Evolutionary conservation across 2,113 vertebrate genomes (phyloP).

Genomic region (Malurus melanocephalus): DNA sequence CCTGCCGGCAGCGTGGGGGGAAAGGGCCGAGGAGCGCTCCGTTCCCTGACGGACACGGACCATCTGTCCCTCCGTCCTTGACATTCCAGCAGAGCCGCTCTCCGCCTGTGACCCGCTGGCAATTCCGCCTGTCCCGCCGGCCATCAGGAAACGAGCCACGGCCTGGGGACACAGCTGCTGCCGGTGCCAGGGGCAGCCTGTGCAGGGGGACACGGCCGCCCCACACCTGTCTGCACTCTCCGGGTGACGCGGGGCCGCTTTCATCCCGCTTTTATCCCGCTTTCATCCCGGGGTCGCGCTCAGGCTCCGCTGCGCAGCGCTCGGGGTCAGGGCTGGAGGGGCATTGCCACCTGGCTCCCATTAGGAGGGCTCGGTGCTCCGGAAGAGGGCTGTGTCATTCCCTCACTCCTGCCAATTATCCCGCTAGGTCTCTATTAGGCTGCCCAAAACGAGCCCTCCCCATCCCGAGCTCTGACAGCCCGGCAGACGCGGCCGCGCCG

Average conservation of each 20-base stretch:
- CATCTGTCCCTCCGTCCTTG: slow-evolving; percentile 58
- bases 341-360: slow-evolving; percentile 54
- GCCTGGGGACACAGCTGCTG: slow-evolving; percentile 45
- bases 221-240: slow-evolving; percentile 16
- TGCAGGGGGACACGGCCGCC: not conserved
- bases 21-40: not conserved
- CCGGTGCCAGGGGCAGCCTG: not conserved
- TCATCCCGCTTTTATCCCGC: not conserved
- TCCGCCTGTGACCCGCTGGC: not conserved
- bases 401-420: slow-evolving; percentile 33
- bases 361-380: slow-evolving; percentile 30
- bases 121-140: not conserved
- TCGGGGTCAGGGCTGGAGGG: slow-evolving; percentile 18
- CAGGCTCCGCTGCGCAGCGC: not conserved
- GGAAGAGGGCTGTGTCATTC: slow-evolving; percentile 6
- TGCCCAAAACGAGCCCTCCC: not conserved
- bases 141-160: not conserved
- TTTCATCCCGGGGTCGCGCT: slow-evolving; percentile 10
- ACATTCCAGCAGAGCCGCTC: slow-evolving; percentile 45
- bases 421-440: slow-evolving; percentile 6
- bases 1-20: not conserved
- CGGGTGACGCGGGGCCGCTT: slow-evolving; percentile 2
- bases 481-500: not conserved
- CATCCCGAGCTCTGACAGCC: not conserved
- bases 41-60: slow-evolving; percentile 19